Evolutionary conservation across 2,888 invertebrate species (phyloP).

Genomic region (Eupeodes luniger): DNA sequence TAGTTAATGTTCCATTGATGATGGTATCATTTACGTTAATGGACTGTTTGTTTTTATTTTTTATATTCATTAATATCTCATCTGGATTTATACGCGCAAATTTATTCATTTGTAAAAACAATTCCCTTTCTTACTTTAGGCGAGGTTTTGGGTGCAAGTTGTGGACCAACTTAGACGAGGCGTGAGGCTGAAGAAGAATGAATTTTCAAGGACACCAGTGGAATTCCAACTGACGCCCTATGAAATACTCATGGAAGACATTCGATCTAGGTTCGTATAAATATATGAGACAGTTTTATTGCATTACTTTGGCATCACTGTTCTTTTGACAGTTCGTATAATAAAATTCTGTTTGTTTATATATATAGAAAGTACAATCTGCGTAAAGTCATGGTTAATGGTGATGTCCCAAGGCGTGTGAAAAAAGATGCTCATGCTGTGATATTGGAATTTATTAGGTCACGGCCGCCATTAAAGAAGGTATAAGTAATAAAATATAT

Average conservation of each 20-base stretch:
- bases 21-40: conserved; percentile 52
- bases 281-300: conserved; percentile 6
- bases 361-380: conserved; percentile 89
- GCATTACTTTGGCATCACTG: no score
- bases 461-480: conserved; percentile 96
- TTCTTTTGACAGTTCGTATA: no score
- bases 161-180: conserved; percentile 96
- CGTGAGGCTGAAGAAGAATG: conserved; percentile 95
- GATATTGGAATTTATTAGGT: conserved; percentile 98
- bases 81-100: neutral
- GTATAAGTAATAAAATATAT: conserved; percentile 84
- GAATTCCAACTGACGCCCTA: conserved; percentile 98
- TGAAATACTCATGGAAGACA: conserved; percentile 98
- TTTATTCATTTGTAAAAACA: conserved; percentile 9
- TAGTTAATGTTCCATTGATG: conserved; percentile 57
- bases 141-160: conserved; percentile 97
- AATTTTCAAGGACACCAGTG: conserved; percentile 90
- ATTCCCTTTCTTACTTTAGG: conserved; percentile 86
- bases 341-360: conserved; percentile 24
- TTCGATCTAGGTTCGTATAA: conserved; percentile 88
- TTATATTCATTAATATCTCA: conserved; percentile 23
- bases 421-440: conserved; percentile 98
- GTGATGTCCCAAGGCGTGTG: conserved; percentile 91
- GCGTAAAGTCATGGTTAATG: conserved; percentile 93
- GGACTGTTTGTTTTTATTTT: conserved; percentile 49